These are phyloP conservation scores for Oreortyx pictus DNA, from an alignment of 2,797 vertebrate species.

Conservation along the genomic window DNA sequence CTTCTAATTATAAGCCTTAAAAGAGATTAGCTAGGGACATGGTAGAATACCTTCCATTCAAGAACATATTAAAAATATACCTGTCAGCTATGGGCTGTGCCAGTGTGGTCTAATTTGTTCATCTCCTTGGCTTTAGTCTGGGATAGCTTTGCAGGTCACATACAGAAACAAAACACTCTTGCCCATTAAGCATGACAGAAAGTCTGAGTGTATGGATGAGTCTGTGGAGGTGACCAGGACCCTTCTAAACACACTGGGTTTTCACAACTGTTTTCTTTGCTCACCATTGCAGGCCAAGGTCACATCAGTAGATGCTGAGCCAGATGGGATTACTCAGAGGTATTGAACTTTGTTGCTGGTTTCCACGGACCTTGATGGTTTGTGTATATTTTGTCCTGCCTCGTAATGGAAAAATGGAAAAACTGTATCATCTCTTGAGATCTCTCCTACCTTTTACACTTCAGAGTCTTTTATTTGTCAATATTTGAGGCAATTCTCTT, in stretches of 20 bases:
- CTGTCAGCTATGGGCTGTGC: background rate
- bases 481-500: background rate
- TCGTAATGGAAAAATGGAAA: background rate
- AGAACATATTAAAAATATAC: background rate
- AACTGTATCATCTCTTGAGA: background rate
- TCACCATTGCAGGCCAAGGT: background rate
- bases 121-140: background rate
- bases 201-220: rapidly evolving
- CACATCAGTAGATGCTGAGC: background rate
- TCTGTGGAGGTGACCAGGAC: background rate
- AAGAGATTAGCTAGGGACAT: background rate
- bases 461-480: background rate
- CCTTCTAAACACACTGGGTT: background rate
- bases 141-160: background rate
- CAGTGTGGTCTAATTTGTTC: background rate
- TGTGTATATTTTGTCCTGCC: background rate
- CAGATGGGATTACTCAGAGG: background rate
- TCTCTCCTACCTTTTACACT: background rate
- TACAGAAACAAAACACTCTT: rapidly evolving
- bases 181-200: rapidly evolving
- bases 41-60: background rate
- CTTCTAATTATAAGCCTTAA: constrained; percentile 25
- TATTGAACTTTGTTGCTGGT: background rate
- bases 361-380: background rate
- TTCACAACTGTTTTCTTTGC: rapidly evolving